phyloP scores from a whole-genome alignment of 2,888 invertebrate genomes.

The Pseudolycoriella hygida region DNA sequence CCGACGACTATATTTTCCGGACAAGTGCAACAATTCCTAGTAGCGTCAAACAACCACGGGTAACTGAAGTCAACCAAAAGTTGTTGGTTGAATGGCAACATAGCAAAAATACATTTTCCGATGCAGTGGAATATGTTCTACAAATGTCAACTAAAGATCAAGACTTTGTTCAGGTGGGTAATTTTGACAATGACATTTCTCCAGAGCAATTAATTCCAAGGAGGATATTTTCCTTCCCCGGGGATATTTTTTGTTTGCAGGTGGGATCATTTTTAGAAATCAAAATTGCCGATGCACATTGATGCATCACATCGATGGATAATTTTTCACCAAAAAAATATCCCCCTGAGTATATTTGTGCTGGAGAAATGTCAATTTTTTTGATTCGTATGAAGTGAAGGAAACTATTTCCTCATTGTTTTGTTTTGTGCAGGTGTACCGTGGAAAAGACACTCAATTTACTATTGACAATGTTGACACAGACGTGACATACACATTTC shows the following conservation, averaged over 20 bases:
- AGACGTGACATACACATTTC: constrained; percentile 56
- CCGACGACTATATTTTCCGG: constrained; percentile 45
- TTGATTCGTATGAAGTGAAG: no score
- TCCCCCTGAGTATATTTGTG: no score
- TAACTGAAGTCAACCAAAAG: constrained; percentile 5
- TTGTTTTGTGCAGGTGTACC: constrained; percentile 38
- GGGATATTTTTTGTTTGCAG: background rate
- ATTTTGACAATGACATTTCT: background rate
- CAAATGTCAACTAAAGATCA: constrained; percentile 46
- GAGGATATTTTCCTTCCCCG: background rate
- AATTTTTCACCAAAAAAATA: background rate
- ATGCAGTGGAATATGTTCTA: constrained; percentile 56
- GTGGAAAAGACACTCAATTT: constrained; percentile 42
- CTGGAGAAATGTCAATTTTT: no score
- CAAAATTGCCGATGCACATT: background rate
- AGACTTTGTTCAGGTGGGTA: constrained; percentile 41
- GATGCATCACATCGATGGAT: background rate
- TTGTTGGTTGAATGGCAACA: constrained; percentile 44
- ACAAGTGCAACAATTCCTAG: constrained; percentile 70
- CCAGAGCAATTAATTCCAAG: background rate
- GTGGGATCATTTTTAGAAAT: background rate
- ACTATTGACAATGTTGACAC: constrained; percentile 50
- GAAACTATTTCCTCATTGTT: background rate
- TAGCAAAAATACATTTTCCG: constrained; percentile 38
- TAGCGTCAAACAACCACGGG: constrained; percentile 51